A percentile compares a stretch with the other conserved stretches of the same genome.
Conservation (phyloP, 2,113 vertebrate species). For the Microcebus jonahi region DNA sequence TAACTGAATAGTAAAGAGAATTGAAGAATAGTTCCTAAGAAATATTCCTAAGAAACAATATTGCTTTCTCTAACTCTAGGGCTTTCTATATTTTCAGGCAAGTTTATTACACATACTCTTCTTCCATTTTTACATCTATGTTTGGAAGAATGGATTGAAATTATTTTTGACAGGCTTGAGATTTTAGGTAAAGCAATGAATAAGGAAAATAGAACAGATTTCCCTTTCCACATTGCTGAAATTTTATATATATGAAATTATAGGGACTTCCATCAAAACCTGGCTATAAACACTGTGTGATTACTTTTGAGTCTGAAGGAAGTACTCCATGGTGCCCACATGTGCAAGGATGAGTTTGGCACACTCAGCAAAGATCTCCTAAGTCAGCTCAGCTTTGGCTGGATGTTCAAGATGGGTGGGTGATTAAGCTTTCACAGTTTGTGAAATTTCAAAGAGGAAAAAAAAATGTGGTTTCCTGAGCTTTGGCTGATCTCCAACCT, state of each 20-base stretch:
- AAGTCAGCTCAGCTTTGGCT: background rate
- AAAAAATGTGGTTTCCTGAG: background rate
- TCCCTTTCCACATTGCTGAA: background rate
- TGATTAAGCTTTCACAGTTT: conserved; percentile 34
- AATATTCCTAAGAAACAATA: conserved; percentile 59
- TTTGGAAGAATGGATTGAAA: conserved; percentile 66
- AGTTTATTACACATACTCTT: conserved; percentile 49
- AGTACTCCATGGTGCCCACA: background rate
- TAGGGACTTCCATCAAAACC: background rate
- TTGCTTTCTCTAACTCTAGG: conserved; percentile 78
- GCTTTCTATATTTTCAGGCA: conserved; percentile 74
- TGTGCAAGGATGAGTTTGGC: background rate
- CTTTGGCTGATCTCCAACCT: background rate
- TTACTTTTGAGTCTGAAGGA: background rate
- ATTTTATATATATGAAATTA: background rate
- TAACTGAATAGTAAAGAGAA: conserved; percentile 81
- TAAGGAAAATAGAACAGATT: background rate
- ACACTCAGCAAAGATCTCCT: background rate
- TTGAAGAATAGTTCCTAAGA: conserved; percentile 77
- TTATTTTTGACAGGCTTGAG: conserved; percentile 74
- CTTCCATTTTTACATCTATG: conserved; percentile 61
- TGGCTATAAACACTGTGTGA: background rate
- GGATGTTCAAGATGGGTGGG: background rate
- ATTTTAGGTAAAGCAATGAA: conserved; percentile 55
- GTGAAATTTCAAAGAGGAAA: conserved; percentile 12